Evolutionary conservation across 1,140 invertebrate species (phyloP), one percentile per base, ranked within the genome.

Genomic region (Heliothis subflexa): DNA sequence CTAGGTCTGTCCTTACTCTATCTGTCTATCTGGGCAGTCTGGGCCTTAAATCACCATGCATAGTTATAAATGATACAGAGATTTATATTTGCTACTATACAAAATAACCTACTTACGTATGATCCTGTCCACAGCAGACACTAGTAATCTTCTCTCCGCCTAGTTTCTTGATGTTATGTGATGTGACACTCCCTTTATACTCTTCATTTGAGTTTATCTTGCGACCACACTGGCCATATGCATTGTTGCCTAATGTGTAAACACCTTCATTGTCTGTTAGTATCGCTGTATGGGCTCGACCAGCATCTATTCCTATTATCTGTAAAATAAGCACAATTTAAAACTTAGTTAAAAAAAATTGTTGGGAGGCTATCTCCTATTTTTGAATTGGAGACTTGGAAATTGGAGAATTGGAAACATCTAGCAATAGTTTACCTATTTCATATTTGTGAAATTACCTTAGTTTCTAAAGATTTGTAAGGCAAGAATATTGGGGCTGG

Each of bases 151-250:
- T 95, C 75, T 96, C 95, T 0, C 95, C 95, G 81, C 96, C 96
- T n/a, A 97, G 93, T 49, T 95, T 89, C 54, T 89, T 86, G 73
- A 98, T 96, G 79, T 96, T 95, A 94, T 98, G 94, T 33, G 98
- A 94, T 3, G 95, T 93, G 85, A 95, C 95, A 80, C 96, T 97
- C 2, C 95, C 95, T 54, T 88, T 93, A 87, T 98, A 98, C 70
- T 97, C 94, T 94, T 99, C 98, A 86, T 97, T 95, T 21, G 96
- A 88, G 82, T 99, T 96, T 83, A 99, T 97, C 74, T 95, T 95
- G 62, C 98, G 94, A 0, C 98, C 98, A 94, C 99, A 99, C 91
- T 99, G 99, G 12, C 99, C 99, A 94, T 98, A 99, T 0, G 96
- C 95, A 96, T 99, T 99, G 89, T 99, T 98, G 16, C 99, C 99